Evolutionary conservation across 2,888 invertebrate genomes (phyloP).

Genomic region (Morpho helenor): DNA sequence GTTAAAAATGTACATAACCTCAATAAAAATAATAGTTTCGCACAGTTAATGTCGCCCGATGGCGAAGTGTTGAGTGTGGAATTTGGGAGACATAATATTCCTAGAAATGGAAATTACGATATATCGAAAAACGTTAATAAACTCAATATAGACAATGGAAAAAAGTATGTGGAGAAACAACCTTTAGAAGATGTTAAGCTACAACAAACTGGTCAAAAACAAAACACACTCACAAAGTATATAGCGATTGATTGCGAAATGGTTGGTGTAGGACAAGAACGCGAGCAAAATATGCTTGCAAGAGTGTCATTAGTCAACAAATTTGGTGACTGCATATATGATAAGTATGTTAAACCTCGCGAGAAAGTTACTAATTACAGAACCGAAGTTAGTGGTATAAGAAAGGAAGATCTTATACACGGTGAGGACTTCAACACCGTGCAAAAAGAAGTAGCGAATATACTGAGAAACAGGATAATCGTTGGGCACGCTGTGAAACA

Average conservation of each 20-base stretch:
- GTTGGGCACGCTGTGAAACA: slow-evolving; percentile 93
- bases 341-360: slow-evolving; percentile 88
- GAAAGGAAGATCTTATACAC: slow-evolving; percentile 84
- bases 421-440: slow-evolving; percentile 83
- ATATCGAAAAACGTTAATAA: too few species aligned
- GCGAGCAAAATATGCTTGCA: slow-evolving; percentile 89
- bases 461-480: slow-evolving; percentile 85
- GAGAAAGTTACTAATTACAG: slow-evolving; percentile 87
- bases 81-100: too few species aligned
- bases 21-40: not conserved
- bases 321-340: slow-evolving; percentile 89
- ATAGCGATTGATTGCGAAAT: slow-evolving; percentile 97
- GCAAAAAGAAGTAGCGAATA: slow-evolving; percentile 87
- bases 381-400: slow-evolving; percentile 91
- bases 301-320: slow-evolving; percentile 93
- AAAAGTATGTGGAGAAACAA: not conserved
- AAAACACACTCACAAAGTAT: slow-evolving; percentile 75
- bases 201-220: slow-evolving; percentile 23
- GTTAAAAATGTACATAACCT: slow-evolving; percentile 34
- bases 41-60: too few species aligned
- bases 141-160: too few species aligned
- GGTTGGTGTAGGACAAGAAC: slow-evolving; percentile 91
- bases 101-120: too few species aligned
- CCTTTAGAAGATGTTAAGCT: slow-evolving; percentile 13
- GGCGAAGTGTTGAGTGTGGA: too few species aligned